Base-by-base conservation (phyloP, 2,797 vertebrate genomes). In the Danio jaintianensis region DNA sequence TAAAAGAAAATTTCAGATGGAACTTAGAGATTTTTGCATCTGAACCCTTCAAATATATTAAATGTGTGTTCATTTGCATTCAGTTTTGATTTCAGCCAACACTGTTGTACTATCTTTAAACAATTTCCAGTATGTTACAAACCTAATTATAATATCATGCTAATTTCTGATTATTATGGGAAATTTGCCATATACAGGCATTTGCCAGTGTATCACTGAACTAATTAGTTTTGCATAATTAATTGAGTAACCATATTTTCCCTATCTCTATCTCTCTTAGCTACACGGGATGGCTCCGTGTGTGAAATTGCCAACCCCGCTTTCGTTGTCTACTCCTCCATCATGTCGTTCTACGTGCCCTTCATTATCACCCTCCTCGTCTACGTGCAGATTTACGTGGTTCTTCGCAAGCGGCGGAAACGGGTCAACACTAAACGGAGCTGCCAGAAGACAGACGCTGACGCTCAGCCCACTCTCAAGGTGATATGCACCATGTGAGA, bases 291-390 rank as follows among this genome's bases (percentile, higher is more conserved):
- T 4, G 93, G 90, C 10, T 79, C 93, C 0, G 87, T 91, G 85
- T 99, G 98, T 89, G 93, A 97, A 92, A 98, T 99, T 10, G 96
- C 95, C 94, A 98, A 99, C 76, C 98, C 98, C 0, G 94, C 96
- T 87, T 99, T 99, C 45, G 98, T 99, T 87, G 96, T 99, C 67
- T 99, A 99, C 91, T 99, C 97, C 38, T 99, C 98, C 83, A 95
- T 99, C 9, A 97, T 98, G 88, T 99, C 98, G 89, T 99, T 99
- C 95, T 99, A 99, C 38, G 96, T 96, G 16, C 97, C 98, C 91
- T 99, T 99, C 92, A 98, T 98, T 75, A 96, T 99, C 86, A 99
- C 98, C 0, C 94, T 99, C 91, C 94, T 99, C 90, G 98, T 99
- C 82, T 99, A 99, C 52, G 96, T 99, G 88, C 97, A 99, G 94